Evolutionary conservation across 1,140 invertebrate genomes (phyloP).

Genomic region (Saxidomus purpurata): DNA sequence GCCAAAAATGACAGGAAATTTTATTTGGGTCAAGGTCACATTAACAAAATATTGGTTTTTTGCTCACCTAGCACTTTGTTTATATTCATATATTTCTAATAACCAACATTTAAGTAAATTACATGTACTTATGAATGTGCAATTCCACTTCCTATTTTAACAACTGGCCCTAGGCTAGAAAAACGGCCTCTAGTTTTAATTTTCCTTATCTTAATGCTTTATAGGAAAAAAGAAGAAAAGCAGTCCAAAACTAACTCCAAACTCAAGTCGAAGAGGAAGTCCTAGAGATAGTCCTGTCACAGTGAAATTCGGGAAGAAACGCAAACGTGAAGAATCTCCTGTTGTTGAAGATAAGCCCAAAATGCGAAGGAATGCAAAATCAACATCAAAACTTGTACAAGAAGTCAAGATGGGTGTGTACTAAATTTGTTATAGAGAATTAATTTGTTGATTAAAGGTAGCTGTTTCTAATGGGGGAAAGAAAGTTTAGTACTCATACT

Average conservation of each 20-base stretch:
- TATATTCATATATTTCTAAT: too few species aligned
- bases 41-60: too few species aligned
- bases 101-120: too few species aligned
- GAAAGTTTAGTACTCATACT: too few species aligned
- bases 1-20: too few species aligned
- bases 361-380: slow-evolving; percentile 68
- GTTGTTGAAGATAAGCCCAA: slow-evolving; percentile 69
- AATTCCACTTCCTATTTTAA: too few species aligned
- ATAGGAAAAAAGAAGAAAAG: slow-evolving; percentile 72
- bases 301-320: slow-evolving; percentile 59
- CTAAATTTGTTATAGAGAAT: neutral
- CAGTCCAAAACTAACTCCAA: slow-evolving; percentile 69
- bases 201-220: too few species aligned
- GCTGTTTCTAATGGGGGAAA: neutral
- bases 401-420: slow-evolving; percentile 15
- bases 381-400: slow-evolving; percentile 68
- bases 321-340: slow-evolving; percentile 61
- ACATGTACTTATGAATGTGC: too few species aligned
- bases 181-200: too few species aligned
- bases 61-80: too few species aligned
- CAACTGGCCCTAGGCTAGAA: too few species aligned
- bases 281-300: slow-evolving; percentile 81
- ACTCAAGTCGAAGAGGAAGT: slow-evolving; percentile 75
- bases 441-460: neutral
- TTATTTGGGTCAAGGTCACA: too few species aligned